These are phyloP conservation scores for Crenichthys baileyi DNA, from an alignment of 2,797 vertebrate species.

Conservation along the genomic window DNA sequence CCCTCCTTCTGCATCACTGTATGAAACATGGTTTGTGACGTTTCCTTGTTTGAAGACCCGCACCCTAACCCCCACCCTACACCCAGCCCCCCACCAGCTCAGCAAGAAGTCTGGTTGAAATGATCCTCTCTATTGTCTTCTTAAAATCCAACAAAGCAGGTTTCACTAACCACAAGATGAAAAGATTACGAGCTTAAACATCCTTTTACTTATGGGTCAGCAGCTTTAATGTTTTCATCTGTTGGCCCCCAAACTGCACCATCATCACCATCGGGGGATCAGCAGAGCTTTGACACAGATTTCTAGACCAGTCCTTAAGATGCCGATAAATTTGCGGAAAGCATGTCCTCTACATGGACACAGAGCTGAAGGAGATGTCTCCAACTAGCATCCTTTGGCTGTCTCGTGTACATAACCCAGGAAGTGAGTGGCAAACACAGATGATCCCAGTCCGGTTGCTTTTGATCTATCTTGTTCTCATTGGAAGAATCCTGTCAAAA, in stretches of 20 bases:
- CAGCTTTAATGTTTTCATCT: conserved; percentile 64
- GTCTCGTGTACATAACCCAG: conserved; percentile 38
- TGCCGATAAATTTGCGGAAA: conserved; percentile 19
- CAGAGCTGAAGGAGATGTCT: conserved; percentile 19
- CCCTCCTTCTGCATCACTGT: neutral
- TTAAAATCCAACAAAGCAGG: conserved; percentile 64
- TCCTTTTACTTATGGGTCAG: conserved; percentile 75
- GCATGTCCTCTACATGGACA: neutral
- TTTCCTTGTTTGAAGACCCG: neutral
- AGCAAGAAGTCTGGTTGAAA: conserved; percentile 46
- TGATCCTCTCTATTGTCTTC: conserved; percentile 56
- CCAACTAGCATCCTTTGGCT: conserved; percentile 20
- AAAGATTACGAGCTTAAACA: conserved; percentile 72
- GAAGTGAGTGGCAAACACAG: conserved; percentile 40
- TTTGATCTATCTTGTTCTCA: conserved; percentile 14
- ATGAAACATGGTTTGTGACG: neutral
- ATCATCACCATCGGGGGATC: conserved; percentile 33
- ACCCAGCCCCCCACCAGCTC: conserved; percentile 13
- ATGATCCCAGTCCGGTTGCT: conserved; percentile 20
- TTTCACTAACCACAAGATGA: conserved; percentile 70
- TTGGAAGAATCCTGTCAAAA: too few species aligned
- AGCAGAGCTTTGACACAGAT: conserved; percentile 44
- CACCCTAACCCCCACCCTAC: too few species aligned
- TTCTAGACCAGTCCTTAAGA: conserved; percentile 48
- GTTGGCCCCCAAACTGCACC: conserved; percentile 44